Base-by-base conservation (phyloP, 1,140 invertebrate species). In the Drosophila varians region DNA sequence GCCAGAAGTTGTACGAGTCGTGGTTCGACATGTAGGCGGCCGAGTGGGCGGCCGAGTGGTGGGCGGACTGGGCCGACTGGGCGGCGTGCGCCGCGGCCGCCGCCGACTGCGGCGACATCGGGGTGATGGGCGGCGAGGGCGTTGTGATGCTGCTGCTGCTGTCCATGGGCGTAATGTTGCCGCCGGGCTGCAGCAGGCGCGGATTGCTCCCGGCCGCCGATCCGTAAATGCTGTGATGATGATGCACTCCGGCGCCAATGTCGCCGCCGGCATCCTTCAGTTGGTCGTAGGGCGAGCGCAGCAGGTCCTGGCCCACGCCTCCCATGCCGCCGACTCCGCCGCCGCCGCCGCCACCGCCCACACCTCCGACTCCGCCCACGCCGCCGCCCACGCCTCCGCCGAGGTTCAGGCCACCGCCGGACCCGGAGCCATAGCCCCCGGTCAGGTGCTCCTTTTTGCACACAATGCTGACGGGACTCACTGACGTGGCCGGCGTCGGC, bases 101-200 rank as follows among this genome's bases (percentile, higher is more conserved):
- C 5, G 90, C 90, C 76, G 92, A 93, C 34, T 93, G 92, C 12
- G 93, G 93, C 26, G 90, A 90, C 90, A 90, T 90, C 19, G 84
- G 92, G 19, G 93, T 94, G 9, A 94, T 93, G 11, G 94, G 94
- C 18, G 94, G 94, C 12, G 94, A 94, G 0, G 94, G 94, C 0
- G 94, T 94, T 1, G 94, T 94, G 1, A 94, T 94, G 49, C 93
- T 94, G 4, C 93, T 93, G 68, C 94, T 94, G 25, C 94, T 94
- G 9, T 94, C 94, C 62, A 94, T 80, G 0, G 94, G 93, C 31
- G 94, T 94, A 25, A 94, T 83, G 60, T 94, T 94, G 9, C 94
- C 93, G 40, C 91, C 90, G 2, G 90, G 84, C 60, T 91, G 90
- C 9, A 90, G 49, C 40, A 91, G 61, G 0, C 90, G 78, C n/a